Conservation (phyloP, 2,113 vertebrate genomes). For the Neodon shergylaensis region DNA sequence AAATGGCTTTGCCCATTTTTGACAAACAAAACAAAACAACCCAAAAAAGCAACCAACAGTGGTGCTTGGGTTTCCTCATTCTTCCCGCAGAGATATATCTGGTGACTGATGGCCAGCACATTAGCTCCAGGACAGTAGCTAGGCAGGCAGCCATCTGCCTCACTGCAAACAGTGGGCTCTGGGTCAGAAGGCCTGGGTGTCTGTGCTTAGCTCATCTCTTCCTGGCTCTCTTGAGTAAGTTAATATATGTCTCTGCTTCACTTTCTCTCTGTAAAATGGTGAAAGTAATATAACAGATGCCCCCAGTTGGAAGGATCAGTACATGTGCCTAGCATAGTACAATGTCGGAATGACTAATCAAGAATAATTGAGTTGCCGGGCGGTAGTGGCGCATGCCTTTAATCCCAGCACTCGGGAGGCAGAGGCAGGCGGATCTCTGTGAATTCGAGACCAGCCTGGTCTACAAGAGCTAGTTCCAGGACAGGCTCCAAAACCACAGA, state of each 20-base stretch:
- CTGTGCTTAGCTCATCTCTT: background rate
- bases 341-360: background rate
- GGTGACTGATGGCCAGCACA: background rate
- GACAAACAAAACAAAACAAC: background rate
- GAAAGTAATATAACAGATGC: background rate
- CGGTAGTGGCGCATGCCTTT: no score
- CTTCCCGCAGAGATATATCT: background rate
- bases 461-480: no score
- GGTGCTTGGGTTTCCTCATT: background rate
- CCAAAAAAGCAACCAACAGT: background rate
- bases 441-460: no score
- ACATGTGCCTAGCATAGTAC: background rate
- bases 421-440: no score
- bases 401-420: no score
- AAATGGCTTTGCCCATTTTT: background rate
- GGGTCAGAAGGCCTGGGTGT: background rate
- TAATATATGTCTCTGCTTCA: background rate
- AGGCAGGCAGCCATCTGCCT: background rate
- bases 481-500: no score
- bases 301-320: background rate
- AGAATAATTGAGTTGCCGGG: constrained; percentile 16
- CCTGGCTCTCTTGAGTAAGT: background rate
- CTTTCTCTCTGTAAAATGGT: background rate
- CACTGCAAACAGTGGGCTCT: background rate
- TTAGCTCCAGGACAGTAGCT: background rate